Evolutionary conservation across 2,797 vertebrate species (phyloP), one percentile per base, ranked within the genome.

Genomic region (Corythornis leucogaster): DNA sequence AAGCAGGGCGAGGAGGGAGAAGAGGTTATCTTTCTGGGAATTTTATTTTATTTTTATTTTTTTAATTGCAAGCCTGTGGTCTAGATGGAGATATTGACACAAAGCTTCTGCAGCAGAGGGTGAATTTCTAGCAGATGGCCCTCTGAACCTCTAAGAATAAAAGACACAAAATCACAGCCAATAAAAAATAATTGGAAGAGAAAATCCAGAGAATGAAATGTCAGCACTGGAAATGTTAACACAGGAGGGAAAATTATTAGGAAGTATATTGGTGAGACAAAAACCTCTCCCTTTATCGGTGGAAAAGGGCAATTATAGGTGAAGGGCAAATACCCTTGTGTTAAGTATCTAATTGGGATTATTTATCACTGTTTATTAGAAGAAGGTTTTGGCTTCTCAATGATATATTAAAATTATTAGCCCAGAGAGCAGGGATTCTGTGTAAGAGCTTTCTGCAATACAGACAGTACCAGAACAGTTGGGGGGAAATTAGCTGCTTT

Each of bases 131-230:
- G 57, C 33, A 55, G 53, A 22, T 68, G 42, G 38, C 33, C 42
- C 33, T 83, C 57, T 59, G 51, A 18, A 55, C 24, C 63, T 53
- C 55, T 80, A 89, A 84, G 76, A 81, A 78, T 76, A 79, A 82
- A 71, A 90, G 63, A 68, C 50, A 63, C 61, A 87, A 83, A 93
- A 94, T 83, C 82, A 77, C 21, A 86, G 51, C 67, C 55, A 80
- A 68, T 91, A 80, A 85, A 89, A 93, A 87, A 79, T 78, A 88
- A 94, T 85, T 85, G 90, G 43, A 80, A 67, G 55, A 64, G 46
- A 85, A 91, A 92, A 82, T 66, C 20, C 16, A 25, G 28, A 33
- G 66, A 91, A 80, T n/a, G 8, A 93, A 95, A 96, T 92, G 86
- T 89, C 89, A 96, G 21, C 24, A 59, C 30, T 66, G 64, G 50